phyloP scores from a whole-genome alignment of 2,797 vertebrate genomes.

The Pseudochirops corinnae region DNA sequence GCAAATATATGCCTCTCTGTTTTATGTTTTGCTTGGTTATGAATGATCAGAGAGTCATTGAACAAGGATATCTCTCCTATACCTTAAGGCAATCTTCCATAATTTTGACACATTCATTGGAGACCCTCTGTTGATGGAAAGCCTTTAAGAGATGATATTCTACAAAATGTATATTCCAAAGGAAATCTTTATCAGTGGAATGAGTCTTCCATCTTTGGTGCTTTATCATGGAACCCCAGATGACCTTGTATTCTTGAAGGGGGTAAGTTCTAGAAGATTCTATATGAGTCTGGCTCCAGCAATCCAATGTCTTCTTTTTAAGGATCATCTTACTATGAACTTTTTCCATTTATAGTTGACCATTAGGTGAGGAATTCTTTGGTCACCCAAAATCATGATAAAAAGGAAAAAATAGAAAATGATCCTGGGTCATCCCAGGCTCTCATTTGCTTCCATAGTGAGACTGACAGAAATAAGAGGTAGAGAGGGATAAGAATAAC shows the following conservation, averaged over 20 bases:
- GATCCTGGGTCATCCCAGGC: neutral
- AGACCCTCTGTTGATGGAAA: neutral
- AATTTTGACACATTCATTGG: neutral
- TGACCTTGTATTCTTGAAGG: neutral
- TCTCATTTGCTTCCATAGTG: neutral
- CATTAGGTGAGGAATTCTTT: neutral
- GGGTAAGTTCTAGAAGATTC: neutral
- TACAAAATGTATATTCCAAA: neutral
- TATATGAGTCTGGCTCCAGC: neutral
- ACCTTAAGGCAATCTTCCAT: neutral
- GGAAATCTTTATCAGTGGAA: neutral
- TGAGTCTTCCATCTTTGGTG: neutral
- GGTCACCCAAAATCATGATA: neutral
- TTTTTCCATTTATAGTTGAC: neutral
- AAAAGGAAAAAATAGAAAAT: neutral
- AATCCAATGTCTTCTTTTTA: neutral
- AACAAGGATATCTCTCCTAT: neutral
- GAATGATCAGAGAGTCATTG: neutral
- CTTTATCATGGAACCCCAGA: neutral
- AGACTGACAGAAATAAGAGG: neutral
- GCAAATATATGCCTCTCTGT: neutral
- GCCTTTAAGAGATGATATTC: neutral
- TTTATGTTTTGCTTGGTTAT: neutral
- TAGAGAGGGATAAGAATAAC: neutral
- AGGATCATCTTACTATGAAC: neutral